phyloP scores from a whole-genome alignment of 2,113 vertebrate species.

The Chloropsis hardwickii region DNA sequence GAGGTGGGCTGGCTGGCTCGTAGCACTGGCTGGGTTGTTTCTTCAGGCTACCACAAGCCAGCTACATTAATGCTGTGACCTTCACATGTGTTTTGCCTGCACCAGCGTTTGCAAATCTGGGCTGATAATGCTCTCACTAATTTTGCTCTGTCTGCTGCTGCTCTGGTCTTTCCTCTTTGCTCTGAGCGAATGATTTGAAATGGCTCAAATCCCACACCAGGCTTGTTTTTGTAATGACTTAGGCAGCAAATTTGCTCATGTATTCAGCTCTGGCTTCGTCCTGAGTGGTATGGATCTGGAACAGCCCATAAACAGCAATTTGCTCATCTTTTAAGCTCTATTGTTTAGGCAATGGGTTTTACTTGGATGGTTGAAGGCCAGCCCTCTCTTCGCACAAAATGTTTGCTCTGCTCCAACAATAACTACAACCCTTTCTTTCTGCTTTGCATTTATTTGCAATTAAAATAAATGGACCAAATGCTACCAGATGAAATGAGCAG shows the following conservation, averaged over 20 bases:
- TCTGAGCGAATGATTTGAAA: neutral
- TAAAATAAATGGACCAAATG: constrained; percentile 50
- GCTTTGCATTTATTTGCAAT: constrained; percentile 46
- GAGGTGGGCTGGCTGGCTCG: neutral
- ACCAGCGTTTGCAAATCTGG: neutral
- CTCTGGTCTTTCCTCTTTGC: neutral
- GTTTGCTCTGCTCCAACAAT: constrained; percentile 2
- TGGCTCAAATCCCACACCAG: neutral
- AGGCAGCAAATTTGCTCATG: neutral
- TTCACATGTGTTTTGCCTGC: neutral
- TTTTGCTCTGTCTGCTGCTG: neutral
- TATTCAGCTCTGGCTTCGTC: neutral
- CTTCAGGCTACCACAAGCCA: neutral
- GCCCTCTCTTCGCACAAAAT: neutral
- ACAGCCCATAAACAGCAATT: constrained; percentile 30
- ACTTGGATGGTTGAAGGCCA: constrained; percentile 12
- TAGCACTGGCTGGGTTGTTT: neutral
- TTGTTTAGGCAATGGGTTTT: constrained; percentile 24
- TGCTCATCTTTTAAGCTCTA: constrained; percentile 42
- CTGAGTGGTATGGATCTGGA: neutral
- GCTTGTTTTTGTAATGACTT: neutral
- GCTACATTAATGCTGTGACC: neutral
- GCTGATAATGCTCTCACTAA: neutral
- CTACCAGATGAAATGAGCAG: neutral
- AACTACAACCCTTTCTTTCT: constrained; percentile 7